Percentiles rank a stretch among this genome's conserved stretches.
These are phyloP conservation scores for Hucho hucho DNA, from an alignment of 2,113 vertebrate genomes.

Conservation along the genomic window DNA sequence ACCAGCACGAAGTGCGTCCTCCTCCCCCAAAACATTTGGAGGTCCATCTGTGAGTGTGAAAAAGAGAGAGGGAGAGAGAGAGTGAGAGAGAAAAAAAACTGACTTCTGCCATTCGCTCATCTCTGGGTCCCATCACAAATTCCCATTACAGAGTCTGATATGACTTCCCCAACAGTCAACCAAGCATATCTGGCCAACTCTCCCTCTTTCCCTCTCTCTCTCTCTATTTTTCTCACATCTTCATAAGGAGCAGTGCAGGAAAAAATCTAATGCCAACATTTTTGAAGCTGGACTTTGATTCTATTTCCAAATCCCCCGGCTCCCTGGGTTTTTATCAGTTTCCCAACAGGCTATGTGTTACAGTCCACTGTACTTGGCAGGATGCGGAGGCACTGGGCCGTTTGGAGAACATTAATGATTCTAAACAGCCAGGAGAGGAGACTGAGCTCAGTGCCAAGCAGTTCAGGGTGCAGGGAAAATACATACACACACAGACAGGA, in stretches of 20 bases:
- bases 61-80: no score
- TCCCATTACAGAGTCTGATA: conserved; percentile 39
- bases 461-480: background rate
- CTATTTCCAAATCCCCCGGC: conserved; percentile 39
- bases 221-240: conserved; percentile 21
- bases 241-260: conserved; percentile 31
- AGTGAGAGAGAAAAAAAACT: no score
- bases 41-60: conserved; percentile 12
- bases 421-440: conserved; percentile 46
- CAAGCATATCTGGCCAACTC: conserved; percentile 24
- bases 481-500: no score
- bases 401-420: conserved; percentile 54
- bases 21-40: conserved; percentile 58
- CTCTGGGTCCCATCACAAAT: conserved; percentile 27
- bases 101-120: conserved; percentile 32
- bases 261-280: conserved; percentile 17
- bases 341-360: conserved; percentile 43
- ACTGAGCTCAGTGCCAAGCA: background rate
- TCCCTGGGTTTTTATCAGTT: conserved; percentile 36
- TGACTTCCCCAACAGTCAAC: conserved; percentile 36
- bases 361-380: conserved; percentile 42
- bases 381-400: conserved; percentile 33
- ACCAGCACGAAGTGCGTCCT: conserved; percentile 18
- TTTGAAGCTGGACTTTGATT: conserved; percentile 52
- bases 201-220: background rate